Conservation (phyloP, 1,140 invertebrate species). For the Brachionus rotundiformis region DNA sequence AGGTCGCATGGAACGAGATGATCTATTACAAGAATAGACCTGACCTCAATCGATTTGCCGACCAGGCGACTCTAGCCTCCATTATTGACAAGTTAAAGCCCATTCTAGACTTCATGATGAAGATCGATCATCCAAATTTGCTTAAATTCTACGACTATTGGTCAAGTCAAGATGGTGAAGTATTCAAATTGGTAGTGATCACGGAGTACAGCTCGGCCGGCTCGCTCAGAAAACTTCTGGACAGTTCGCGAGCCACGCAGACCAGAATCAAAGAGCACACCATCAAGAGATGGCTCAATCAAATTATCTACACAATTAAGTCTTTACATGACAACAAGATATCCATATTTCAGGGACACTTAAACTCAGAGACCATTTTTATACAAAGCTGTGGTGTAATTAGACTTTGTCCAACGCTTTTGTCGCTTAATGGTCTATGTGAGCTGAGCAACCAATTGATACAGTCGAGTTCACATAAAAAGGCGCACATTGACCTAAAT, state of each 20-base stretch:
- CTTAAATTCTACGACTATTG: slow-evolving; percentile 47
- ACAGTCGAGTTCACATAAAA: neutral
- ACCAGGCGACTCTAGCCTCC: neutral
- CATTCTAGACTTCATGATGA: slow-evolving; percentile 28
- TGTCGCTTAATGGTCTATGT: slow-evolving; percentile 31
- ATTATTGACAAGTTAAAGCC: slow-evolving; percentile 25
- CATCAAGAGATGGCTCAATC: slow-evolving; percentile 32
- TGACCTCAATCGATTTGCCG: neutral
- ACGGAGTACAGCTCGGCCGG: slow-evolving; percentile 45
- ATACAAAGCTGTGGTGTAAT: slow-evolving; percentile 47
- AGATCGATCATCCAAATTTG: slow-evolving; percentile 40
- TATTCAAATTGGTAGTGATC: slow-evolving; percentile 30
- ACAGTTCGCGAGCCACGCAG: neutral
- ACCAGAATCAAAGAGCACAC: slow-evolving; percentile 39
- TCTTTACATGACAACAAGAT: slow-evolving; percentile 38
- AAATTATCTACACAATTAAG: slow-evolving; percentile 32
- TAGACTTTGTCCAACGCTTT: slow-evolving; percentile 20
- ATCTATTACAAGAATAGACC: neutral
- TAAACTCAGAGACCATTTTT: slow-evolving; percentile 28
- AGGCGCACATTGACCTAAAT: slow-evolving; percentile 10
- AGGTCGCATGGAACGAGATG: slow-evolving; percentile 50
- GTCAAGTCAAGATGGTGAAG: neutral
- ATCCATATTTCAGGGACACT: slow-evolving; percentile 42
- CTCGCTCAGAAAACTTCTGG: slow-evolving; percentile 10
- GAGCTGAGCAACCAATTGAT: neutral